Evolutionary conservation across 2,113 vertebrate species (phyloP).

Genomic region (Apeltes quadracus): DNA sequence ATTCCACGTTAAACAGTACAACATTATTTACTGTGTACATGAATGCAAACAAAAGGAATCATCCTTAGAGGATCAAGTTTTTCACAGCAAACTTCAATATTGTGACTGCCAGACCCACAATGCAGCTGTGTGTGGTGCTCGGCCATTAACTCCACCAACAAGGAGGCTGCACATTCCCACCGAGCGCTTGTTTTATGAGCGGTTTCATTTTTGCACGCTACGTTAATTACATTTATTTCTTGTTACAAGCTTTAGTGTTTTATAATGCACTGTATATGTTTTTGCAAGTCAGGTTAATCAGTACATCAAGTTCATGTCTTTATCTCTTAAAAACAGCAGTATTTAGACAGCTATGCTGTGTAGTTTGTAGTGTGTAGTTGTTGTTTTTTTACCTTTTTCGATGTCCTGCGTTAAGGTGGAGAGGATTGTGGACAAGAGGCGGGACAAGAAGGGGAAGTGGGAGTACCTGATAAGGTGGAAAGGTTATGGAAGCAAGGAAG

Average conservation of each 20-base stretch:
- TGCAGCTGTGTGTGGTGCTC: neutral
- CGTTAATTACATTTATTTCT: neutral
- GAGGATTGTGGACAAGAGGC: conserved; percentile 96
- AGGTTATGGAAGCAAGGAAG: conserved; percentile 94
- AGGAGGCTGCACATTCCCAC: neutral
- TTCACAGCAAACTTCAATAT: neutral
- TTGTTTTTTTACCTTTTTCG: conserved; percentile 1
- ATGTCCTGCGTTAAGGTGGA: conserved; percentile 84
- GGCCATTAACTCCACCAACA: neutral
- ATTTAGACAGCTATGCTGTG: neutral
- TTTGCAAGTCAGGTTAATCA: neutral
- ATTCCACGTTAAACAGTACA: neutral
- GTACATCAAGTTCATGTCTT: neutral
- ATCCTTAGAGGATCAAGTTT: neutral
- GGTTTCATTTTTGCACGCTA: neutral
- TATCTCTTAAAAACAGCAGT: neutral
- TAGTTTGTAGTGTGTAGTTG: too few species aligned
- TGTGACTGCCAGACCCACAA: neutral
- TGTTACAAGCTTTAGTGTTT: neutral
- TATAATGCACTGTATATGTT: neutral
- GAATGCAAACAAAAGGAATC: neutral
- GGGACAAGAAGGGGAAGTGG: conserved; percentile 98
- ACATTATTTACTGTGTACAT: neutral
- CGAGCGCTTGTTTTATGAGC: neutral
- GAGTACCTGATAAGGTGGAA: conserved; percentile 98